phyloP scores from a whole-genome alignment of 2,888 invertebrate genomes.

The Acleris emargana region DNA sequence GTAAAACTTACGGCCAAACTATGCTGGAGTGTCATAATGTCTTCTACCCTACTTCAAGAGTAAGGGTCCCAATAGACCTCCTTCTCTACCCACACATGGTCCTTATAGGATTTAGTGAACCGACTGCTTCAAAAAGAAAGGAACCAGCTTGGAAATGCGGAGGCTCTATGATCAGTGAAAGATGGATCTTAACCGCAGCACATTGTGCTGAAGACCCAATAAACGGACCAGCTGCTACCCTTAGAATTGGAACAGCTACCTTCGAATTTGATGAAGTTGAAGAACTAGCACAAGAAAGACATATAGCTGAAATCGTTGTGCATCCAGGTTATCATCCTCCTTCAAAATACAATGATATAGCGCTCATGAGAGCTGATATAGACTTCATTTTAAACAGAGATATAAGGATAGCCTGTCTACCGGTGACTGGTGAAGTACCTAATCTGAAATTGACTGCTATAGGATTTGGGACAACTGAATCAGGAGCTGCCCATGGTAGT shows the following conservation, averaged over 20 bases:
- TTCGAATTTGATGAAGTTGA: slow-evolving; percentile 76
- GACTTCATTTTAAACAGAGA: slow-evolving; percentile 77
- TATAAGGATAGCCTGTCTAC: slow-evolving; percentile 86
- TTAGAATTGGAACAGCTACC: slow-evolving; percentile 83
- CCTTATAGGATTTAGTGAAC: slow-evolving; percentile 66
- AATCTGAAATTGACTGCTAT: slow-evolving; percentile 78
- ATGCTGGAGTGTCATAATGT: slow-evolving; percentile 79
- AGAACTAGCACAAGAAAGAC: slow-evolving; percentile 78
- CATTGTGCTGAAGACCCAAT: slow-evolving; percentile 69
- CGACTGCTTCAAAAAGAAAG: slow-evolving; percentile 25
- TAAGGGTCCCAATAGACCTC: slow-evolving; percentile 72
- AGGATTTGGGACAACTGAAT: slow-evolving; percentile 85
- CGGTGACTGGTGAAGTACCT: slow-evolving; percentile 52
- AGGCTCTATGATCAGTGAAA: slow-evolving; percentile 67
- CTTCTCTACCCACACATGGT: slow-evolving; percentile 86
- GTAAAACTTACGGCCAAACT: slow-evolving; percentile 61
- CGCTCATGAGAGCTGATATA: slow-evolving; percentile 81
- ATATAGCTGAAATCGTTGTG: slow-evolving; percentile 64
- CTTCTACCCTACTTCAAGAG: slow-evolving; percentile 56
- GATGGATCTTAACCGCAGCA: slow-evolving; percentile 76
- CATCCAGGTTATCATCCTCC: slow-evolving; percentile 85
- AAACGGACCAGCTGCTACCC: slow-evolving; percentile 77
- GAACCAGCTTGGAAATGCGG: slow-evolving; percentile 73
- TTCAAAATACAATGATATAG: slow-evolving; percentile 86
- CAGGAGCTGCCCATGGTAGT: slow-evolving; percentile 68